Evolutionary conservation across 1,140 invertebrate species (phyloP), one percentile per base, ranked within the genome.

Genomic region (Pollicipes pollicipes): DNA sequence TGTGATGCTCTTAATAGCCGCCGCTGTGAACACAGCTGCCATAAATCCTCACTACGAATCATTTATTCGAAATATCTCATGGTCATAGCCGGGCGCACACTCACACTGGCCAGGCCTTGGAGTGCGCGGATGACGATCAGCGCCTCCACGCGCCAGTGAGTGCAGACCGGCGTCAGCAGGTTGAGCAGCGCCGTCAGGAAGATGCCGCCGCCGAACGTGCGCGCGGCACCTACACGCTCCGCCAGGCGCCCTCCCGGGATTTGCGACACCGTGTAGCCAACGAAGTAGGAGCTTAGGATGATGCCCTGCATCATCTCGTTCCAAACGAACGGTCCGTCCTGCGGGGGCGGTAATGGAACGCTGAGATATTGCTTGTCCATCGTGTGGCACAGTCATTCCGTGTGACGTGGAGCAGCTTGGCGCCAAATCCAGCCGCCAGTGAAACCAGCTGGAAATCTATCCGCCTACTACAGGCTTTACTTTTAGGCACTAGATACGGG

Each of bases 121-220:
- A 66, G 64, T 3, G 28, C 28, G 64, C 64, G 64, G 64, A 66
- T 66, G 64, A 29, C 27, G n/a, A 66, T 29, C 10, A 66, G 64
- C n/a, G 64, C n/a, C 27, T 27, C 28, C 3, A 66, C 28, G n/a
- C 64, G 3, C 27, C 28, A 29, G 64, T 66, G 28, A n/a, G 64
- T 29, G 28, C 71, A 71, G 0, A 86, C 74, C 4, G 93, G 93
- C 0, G 90, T 93, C 0, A 95, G 77, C 10, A 95, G 79, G 0
- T 92, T 94, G 27, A 94, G 78, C 10, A 90, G 69, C 73, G 90
- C 91, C 66, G 92, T 90, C 31, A 88, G 78, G 30, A 94, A 79
- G 83, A 94, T 87, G 2, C 90, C 89, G 74, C 85, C 84, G 73
- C 88, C 87, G 84, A 94, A 90, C 68, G 93, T 86, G 85, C 88